Conservation (phyloP, 2,113 vertebrate genomes). For the Xyliphius kryptos region DNA sequence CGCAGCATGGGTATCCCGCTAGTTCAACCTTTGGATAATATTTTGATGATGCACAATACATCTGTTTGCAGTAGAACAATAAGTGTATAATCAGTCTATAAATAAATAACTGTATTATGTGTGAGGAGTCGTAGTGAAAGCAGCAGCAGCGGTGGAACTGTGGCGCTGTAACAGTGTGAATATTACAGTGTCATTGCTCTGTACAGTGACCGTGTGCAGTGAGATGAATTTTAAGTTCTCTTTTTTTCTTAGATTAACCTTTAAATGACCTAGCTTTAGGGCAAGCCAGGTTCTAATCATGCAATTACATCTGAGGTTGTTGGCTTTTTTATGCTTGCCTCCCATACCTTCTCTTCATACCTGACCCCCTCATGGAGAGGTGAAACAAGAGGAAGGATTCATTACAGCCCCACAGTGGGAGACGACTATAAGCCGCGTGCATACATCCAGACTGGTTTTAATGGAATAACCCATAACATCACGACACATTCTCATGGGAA, state of each 20-base stretch:
- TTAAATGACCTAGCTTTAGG: conserved; percentile 55
- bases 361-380: conserved; percentile 30
- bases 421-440: neutral
- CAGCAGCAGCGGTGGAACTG: too few relatives aligned
- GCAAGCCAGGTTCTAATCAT: conserved; percentile 47
- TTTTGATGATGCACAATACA: too few relatives aligned
- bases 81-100: too few relatives aligned
- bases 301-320: conserved; percentile 43
- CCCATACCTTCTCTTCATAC: conserved; percentile 31
- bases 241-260: conserved; percentile 76
- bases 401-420: conserved; percentile 2
- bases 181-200: neutral
- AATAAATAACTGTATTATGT: too few relatives aligned
- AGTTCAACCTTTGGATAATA: too few relatives aligned
- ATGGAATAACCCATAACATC: conserved; percentile 27
- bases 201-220: conserved; percentile 47
- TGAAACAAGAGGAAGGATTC: conserved; percentile 15
- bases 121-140: too few relatives aligned
- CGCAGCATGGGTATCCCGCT: too few relatives aligned
- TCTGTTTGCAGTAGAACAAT: too few relatives aligned
- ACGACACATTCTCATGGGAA: conserved; percentile 5
- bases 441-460: conserved; percentile 11
- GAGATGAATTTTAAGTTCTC: conserved; percentile 58
- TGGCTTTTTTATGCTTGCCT: conserved; percentile 5
- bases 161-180: neutral